Conservation (phyloP, 2,797 vertebrate genomes). For the Hephaestus fuliginosus region DNA sequence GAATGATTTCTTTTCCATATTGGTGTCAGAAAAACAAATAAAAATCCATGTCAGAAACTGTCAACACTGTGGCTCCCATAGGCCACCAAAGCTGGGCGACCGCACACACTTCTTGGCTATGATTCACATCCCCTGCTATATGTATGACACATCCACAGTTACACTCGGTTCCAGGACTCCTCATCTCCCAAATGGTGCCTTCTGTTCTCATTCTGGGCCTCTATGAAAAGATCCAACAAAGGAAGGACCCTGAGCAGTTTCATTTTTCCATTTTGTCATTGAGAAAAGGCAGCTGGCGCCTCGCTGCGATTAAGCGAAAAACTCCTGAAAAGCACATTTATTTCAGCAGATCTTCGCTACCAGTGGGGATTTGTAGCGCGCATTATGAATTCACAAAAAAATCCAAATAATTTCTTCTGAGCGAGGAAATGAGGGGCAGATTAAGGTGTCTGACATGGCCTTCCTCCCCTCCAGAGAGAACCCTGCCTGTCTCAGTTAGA, state of each 20-base stretch:
- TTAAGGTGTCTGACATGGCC: constrained; percentile 18
- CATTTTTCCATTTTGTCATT: constrained; percentile 23
- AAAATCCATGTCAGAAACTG: constrained; percentile 41
- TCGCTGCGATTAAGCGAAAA: neutral
- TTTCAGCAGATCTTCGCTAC: constrained; percentile 10
- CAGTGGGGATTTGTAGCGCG: neutral
- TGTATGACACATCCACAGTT: constrained; percentile 82
- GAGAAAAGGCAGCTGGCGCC: constrained; percentile 44
- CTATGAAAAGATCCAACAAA: constrained; percentile 68
- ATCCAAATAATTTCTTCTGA: constrained; percentile 22
- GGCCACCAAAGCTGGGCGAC: constrained; percentile 50
- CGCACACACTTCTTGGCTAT: constrained; percentile 66
- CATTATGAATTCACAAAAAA: constrained; percentile 26
- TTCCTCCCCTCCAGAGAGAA: constrained; percentile 43
- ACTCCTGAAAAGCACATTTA: constrained; percentile 2
- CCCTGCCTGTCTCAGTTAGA: constrained; percentile 46
- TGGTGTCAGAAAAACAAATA: constrained; percentile 35
- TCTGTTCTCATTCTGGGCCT: constrained; percentile 76
- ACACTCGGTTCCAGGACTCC: constrained; percentile 77
- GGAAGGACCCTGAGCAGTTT: constrained; percentile 42
- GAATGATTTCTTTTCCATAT: constrained; percentile 3
- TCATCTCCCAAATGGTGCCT: constrained; percentile 83
- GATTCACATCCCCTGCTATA: constrained; percentile 79
- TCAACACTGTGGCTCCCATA: constrained; percentile 51
- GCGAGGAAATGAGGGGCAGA: constrained; percentile 20